Evolutionary conservation across 1,140 invertebrate genomes (phyloP), one percentile per base, ranked within the genome.

Genomic region (Drosophila kanapiae): DNA sequence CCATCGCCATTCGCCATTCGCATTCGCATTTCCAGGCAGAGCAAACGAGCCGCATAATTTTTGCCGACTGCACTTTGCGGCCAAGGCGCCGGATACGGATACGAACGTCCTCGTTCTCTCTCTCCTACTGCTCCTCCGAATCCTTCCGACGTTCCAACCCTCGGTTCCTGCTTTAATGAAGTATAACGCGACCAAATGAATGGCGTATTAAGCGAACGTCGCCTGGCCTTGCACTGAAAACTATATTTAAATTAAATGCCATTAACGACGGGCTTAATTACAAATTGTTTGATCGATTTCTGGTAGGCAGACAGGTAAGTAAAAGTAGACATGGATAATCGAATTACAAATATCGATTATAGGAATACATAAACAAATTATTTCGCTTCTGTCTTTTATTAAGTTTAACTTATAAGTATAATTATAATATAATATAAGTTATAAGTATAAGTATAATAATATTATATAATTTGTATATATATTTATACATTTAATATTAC

Each of bases 21-120:
- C 53, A 56, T 56, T 75, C 53, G 75, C 75, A 78, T 69, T 78
- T 60, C 47, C 57, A 60, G 78, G 71, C 84, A 75, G 60, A 56
- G 84, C 84, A 87, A 87, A 88, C 84, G 84, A 87, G 78, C 84
- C 84, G 84, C 84, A 87, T 87, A 87, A 87, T 87, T 87, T 87
- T 87, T 87, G 85, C 80, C 82, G 84, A 75, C 83, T 87, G 83
- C 83, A 87, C 83, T 87, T 87, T 87, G 83, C 64, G 83, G 80
- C 84, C 76, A 83, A 77, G 76, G 60, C 80, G 76, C 71, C 83
- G 83, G 83, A 86, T 77, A 78, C 64, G 64, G 63, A 43, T 80
- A 78, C 64, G 64, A 49, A 38, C 53, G 57, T 38, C 53, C 53
- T 10, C 33, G 23, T 23, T 13, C 9, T 14, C 54, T 13, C n/a